Percentiles rank a stretch among this genome's conserved stretches.
Evolutionary conservation across 2,888 invertebrate genomes (phyloP).

Genomic region (Eristalis intricaria): DNA sequence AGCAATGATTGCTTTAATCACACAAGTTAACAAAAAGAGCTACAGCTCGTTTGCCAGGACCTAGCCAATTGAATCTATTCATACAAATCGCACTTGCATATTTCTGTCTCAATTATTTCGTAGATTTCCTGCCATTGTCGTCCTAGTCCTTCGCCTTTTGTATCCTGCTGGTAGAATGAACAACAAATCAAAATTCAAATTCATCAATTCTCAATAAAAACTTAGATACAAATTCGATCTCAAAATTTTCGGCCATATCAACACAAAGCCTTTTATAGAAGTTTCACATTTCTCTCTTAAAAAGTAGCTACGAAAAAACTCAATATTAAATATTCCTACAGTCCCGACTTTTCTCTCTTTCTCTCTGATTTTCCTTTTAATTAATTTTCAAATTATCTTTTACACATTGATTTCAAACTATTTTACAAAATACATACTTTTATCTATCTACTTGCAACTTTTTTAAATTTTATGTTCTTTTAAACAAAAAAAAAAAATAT

Average conservation of each 20-base stretch:
- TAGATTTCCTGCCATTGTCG: background rate
- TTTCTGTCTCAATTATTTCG: background rate
- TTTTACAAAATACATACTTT: background rate
- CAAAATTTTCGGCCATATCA: slow-evolving; percentile 32
- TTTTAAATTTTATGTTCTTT: slow-evolving; percentile 22
- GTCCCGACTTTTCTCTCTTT: slow-evolving; percentile 60
- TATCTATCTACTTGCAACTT: slow-evolving; percentile 54
- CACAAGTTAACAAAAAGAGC: too few relatives aligned
- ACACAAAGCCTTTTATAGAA: background rate
- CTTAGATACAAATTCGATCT: slow-evolving; percentile 21
- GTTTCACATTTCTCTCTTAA: slow-evolving; percentile 38
- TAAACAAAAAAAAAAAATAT: background rate
- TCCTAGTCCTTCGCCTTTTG: slow-evolving; percentile 12
- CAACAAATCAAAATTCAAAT: slow-evolving; percentile 2
- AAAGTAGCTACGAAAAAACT: slow-evolving; percentile 20
- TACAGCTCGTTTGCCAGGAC: too few relatives aligned
- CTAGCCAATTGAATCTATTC: too few relatives aligned
- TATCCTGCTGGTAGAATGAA: slow-evolving; percentile 23
- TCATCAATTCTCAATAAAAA: background rate
- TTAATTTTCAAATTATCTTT: background rate
- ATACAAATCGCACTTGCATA: background rate
- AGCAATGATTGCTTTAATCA: too few relatives aligned
- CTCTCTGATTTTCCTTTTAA: background rate
- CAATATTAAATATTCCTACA: slow-evolving; percentile 18
- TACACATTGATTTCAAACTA: slow-evolving; percentile 36